phyloP scores from a whole-genome alignment of 2,797 vertebrate species.

The Silurus lanzhouensis region DNA sequence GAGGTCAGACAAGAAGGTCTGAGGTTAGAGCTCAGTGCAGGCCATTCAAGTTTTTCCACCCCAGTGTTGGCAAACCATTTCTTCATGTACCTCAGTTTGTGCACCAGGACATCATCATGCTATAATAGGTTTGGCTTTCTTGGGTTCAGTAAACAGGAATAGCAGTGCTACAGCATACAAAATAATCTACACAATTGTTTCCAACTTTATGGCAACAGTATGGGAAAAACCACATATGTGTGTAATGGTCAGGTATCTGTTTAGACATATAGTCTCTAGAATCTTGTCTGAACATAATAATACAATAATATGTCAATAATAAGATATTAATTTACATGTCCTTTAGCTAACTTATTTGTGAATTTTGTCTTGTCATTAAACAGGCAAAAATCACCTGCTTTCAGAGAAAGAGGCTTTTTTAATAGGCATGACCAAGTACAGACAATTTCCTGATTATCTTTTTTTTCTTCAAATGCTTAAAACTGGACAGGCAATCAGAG shows the following conservation, averaged over 20 bases:
- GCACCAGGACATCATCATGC: neutral
- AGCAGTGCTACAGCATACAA: neutral
- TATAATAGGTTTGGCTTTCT: neutral
- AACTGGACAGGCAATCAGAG: neutral
- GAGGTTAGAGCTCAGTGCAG: neutral
- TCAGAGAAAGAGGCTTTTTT: neutral
- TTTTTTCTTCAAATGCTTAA: neutral
- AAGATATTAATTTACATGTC: neutral
- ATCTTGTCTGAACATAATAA: neutral
- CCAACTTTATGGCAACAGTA: neutral
- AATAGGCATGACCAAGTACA: neutral
- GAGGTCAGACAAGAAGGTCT: neutral
- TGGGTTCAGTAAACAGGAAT: neutral
- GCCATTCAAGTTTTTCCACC: neutral
- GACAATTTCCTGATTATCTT: neutral
- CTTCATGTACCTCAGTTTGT: neutral
- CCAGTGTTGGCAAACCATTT: neutral
- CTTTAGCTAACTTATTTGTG: neutral
- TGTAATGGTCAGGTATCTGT: neutral
- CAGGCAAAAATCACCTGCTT: neutral
- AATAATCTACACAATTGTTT: neutral
- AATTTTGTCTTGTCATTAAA: neutral
- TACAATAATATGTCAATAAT: neutral
- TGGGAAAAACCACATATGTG: neutral
- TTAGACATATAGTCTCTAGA: neutral